Evolutionary conservation across 2,113 vertebrate genomes (phyloP), one percentile per base, ranked within the genome.

Genomic region (Sphyrna mokarran): DNA sequence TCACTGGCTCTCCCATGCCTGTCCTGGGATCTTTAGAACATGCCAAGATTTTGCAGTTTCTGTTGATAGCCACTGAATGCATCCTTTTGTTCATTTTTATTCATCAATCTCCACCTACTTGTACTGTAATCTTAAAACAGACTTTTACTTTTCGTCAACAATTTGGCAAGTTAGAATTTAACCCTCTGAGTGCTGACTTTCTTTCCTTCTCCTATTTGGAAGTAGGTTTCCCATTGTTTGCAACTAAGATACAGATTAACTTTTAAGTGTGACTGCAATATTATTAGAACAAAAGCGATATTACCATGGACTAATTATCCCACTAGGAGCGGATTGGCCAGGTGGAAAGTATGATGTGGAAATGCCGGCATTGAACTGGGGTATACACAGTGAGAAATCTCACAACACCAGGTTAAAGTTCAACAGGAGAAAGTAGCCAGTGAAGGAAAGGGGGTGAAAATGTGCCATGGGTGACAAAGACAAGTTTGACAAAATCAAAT

Each of bases 31-130:
- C 69, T 40, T 54, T 33, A 26, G 26, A 95, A 43, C n/a, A 70
- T 95, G 93, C 93, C 93, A 95, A 72, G 93, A 70, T 95, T 72
- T 72, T 69, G 54, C 16, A 72, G 70, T 48, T 93, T 95, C 68
- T 70, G 66, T 72, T 48, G 94, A 95, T 72, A 95, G 68, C 69
- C 20, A 76, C 94, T 95, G 94, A 95, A 95, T 72, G 43, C 66
- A 72, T 70, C 94, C 18, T 95, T 70, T 72, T 95, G 68, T 95
- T 23, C 68, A 48, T 48, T 95, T 48, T 95, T 72, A 29, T 72
- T 72, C 94, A 95, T 48, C 69, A 95, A 37, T 95, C 69, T 95
- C 68, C 94, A 95, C 23, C 69, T 72, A 95, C 94, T 95, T 70
- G 69, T 95, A 43, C 69, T 95, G 22, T 40, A 72, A 95, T 72